Conservation (phyloP, 1,140 invertebrate genomes). For the Wasmannia auropunctata region DNA sequence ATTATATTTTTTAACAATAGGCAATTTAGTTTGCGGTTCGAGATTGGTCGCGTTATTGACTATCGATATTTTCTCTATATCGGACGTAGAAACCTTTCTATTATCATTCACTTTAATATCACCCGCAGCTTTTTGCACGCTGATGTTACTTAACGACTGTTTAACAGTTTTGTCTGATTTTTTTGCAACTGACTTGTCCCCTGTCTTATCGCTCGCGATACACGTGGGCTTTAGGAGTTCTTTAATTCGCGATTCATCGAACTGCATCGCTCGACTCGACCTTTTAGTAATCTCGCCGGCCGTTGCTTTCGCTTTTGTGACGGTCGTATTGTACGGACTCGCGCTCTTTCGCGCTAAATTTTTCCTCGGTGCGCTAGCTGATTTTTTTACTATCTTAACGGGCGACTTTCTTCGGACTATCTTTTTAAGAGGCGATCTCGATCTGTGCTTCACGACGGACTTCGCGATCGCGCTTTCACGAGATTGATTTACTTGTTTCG, state of each 20-base stretch:
- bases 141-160: not conserved
- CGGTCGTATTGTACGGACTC: conserved; percentile 42
- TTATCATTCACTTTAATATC: not conserved
- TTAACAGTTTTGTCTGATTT: not conserved
- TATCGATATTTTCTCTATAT: not conserved
- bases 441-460: conserved; percentile 67
- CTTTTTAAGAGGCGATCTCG: conserved; percentile 81
- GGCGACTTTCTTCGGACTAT: conserved; percentile 78
- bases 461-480: not conserved
- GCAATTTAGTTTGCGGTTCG: not conserved
- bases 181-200: not conserved
- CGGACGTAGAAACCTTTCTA: not conserved
- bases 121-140: not conserved
- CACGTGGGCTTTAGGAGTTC: not conserved
- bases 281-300: conserved; percentile 52
- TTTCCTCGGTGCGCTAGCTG: conserved; percentile 58
- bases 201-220: not conserved
- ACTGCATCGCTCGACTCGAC: not conserved
- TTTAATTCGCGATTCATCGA: conserved; percentile 12
- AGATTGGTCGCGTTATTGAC: not conserved
- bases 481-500: conserved; percentile 14
- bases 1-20: not conserved
- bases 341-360: conserved; percentile 32
- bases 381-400: conserved; percentile 76
- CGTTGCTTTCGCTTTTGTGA: conserved; percentile 62